These are phyloP conservation scores for Burhinus bistriatus DNA, from an alignment of 2,113 vertebrate genomes.

Conservation along the genomic window DNA sequence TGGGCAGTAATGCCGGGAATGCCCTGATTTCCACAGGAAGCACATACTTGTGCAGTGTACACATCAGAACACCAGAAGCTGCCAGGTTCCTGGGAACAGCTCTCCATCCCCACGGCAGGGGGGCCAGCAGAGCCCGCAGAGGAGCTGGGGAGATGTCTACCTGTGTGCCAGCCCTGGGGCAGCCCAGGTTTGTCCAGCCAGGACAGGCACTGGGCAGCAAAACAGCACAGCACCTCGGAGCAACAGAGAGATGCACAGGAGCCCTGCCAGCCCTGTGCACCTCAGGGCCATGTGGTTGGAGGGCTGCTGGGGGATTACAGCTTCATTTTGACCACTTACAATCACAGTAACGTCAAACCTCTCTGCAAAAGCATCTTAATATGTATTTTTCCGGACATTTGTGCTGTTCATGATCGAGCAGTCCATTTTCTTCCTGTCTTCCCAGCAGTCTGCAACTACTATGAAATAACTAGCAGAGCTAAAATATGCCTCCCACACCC, in stretches of 20 bases:
- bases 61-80: accelerated
- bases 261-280: background rate
- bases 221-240: accelerated
- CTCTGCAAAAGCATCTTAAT: background rate
- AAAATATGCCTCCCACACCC: background rate
- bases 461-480: background rate
- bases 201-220: accelerated
- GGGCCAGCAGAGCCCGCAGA: accelerated
- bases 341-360: background rate
- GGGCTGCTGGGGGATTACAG: no score
- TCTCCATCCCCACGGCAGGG: accelerated
- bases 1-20: background rate
- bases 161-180: accelerated
- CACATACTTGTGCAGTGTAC: accelerated
- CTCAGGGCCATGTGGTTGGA: accelerated
- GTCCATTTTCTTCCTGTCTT: background rate
- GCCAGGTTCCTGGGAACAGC: accelerated
- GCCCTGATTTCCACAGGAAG: background rate
- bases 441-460: background rate
- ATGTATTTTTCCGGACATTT: background rate
- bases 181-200: accelerated
- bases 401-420: background rate
- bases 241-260: background rate
- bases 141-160: accelerated
- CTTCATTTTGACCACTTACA: accelerated